These are phyloP conservation scores for Octonoba sinensis DNA, from an alignment of 2,888 invertebrate genomes.

Conservation along the genomic window DNA sequence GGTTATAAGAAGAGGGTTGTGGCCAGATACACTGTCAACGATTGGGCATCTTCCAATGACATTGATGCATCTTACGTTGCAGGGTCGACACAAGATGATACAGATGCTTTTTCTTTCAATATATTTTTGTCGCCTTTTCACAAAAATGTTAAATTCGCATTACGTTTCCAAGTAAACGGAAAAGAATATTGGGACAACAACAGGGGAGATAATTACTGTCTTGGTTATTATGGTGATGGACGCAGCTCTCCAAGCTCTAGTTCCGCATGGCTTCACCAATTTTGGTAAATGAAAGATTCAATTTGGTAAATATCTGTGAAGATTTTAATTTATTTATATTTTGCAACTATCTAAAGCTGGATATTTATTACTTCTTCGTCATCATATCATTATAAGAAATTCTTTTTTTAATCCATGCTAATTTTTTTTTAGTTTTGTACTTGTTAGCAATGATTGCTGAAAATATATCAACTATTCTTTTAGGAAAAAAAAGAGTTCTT, in stretches of 20 bases:
- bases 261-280: slow-evolving; percentile 48
- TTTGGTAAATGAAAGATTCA: slow-evolving; percentile 29
- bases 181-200: slow-evolving; percentile 62
- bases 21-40: slow-evolving; percentile 44
- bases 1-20: slow-evolving; percentile 37
- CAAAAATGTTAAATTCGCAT: slow-evolving; percentile 33
- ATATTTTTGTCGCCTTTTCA: slow-evolving; percentile 25
- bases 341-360: neutral
- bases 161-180: slow-evolving; percentile 33
- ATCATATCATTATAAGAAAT: too few relatives aligned
- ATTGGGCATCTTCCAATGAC: slow-evolving; percentile 38
- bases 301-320: neutral
- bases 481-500: too few relatives aligned
- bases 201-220: slow-evolving; percentile 34
- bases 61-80: slow-evolving; percentile 50
- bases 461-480: too few relatives aligned
- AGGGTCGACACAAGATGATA: slow-evolving; percentile 21
- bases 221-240: slow-evolving; percentile 26
- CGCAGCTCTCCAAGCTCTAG: slow-evolving; percentile 18
- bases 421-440: too few relatives aligned
- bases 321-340: neutral
- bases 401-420: too few relatives aligned
- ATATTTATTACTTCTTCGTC: too few relatives aligned
- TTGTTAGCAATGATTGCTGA: too few relatives aligned
- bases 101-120: slow-evolving; percentile 47